A percentile compares a stretch with the other conserved stretches of the same genome.
Conservation (phyloP, 2,113 vertebrate species). For the Sapayoa aenigma region DNA sequence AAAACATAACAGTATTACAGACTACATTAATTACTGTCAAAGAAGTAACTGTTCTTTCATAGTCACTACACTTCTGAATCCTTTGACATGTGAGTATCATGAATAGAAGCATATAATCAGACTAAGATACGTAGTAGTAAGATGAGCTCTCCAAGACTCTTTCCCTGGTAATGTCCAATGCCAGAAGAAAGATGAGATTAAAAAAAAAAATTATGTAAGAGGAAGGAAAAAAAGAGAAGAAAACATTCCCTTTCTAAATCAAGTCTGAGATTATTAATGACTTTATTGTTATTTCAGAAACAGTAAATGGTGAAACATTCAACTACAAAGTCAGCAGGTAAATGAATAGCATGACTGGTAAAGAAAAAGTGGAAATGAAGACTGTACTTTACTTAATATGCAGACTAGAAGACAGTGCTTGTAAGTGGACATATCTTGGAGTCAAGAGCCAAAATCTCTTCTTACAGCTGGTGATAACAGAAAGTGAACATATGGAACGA, state of each 20-base stretch:
- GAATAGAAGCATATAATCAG: not conserved
- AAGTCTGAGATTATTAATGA: not conserved
- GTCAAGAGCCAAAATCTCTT: not conserved
- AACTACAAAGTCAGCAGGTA: not conserved
- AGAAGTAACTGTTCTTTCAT: not conserved
- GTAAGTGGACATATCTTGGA: not conserved
- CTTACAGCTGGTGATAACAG: slow-evolving; percentile 22
- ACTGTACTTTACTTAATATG: not conserved
- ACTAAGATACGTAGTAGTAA: not conserved
- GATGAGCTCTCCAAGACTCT: not conserved
- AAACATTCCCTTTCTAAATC: not conserved
- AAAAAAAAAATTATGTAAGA: not conserved
- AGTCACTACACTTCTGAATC: not conserved
- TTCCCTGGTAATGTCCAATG: not conserved
- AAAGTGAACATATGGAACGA: slow-evolving; percentile 44
- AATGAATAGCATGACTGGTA: not conserved
- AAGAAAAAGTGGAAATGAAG: not conserved
- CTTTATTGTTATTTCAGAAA: not conserved
- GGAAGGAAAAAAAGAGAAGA: not conserved
- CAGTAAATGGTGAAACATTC: not conserved
- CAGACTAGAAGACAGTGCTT: not conserved
- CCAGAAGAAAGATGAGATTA: not conserved
- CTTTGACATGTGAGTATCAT: not conserved
- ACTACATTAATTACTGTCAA: not conserved
- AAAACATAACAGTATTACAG: not conserved